Conservation (phyloP, 2,797 vertebrate species). For the Simalia tracyae region DNA sequence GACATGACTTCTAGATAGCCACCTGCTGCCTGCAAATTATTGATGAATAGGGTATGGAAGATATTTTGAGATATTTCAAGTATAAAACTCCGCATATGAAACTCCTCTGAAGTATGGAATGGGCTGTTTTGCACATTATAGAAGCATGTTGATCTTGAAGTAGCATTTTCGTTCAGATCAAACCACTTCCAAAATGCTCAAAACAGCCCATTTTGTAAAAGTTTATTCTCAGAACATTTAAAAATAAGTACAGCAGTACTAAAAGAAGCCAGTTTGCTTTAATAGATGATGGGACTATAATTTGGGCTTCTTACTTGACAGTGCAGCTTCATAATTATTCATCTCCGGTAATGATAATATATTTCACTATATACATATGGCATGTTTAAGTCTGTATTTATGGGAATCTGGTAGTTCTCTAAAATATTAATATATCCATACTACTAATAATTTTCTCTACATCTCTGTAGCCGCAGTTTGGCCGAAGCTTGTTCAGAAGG, state of each 20-base stretch:
- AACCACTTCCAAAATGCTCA: not conserved
- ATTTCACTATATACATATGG: not conserved
- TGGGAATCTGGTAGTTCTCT: not conserved
- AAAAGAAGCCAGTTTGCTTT: not conserved
- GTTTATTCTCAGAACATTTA: not conserved
- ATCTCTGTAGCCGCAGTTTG: constrained; percentile 77
- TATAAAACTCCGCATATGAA: not conserved
- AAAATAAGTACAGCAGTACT: not conserved
- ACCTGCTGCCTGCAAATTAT: not conserved
- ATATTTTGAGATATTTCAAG: not conserved
- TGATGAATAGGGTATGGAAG: not conserved
- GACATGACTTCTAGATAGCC: not conserved
- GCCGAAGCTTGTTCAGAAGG: constrained; percentile 84
- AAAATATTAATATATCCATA: not conserved
- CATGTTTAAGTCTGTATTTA: not conserved
- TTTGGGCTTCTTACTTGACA: not conserved
- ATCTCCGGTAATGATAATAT: not conserved
- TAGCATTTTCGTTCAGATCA: not conserved
- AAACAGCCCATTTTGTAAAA: not conserved
- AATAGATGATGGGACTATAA: not conserved
- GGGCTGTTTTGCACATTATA: not conserved
- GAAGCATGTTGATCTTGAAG: not conserved
- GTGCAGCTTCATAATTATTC: not conserved
- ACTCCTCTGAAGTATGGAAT: not conserved
- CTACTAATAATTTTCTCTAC: constrained; percentile 15